These are phyloP conservation scores for Poecilia wingei DNA, from an alignment of 2,797 vertebrate genomes.

Conservation along the genomic window DNA sequence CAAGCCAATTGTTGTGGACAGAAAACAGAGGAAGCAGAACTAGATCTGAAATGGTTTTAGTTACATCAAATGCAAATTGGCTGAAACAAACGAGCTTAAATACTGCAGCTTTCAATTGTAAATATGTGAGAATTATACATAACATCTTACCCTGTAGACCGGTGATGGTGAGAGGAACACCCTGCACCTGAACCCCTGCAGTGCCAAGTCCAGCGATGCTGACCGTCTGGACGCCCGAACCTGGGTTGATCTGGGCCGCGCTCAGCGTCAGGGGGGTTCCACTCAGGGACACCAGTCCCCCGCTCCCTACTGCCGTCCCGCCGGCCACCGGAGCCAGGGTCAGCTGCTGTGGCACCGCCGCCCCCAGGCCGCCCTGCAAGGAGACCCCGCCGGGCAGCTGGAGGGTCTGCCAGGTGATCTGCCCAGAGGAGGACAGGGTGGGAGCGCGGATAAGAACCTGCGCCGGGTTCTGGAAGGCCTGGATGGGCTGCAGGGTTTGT, in stretches of 20 bases:
- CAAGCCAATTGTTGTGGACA: neutral
- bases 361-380: constrained; percentile 88
- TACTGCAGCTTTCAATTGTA: constrained; percentile 13
- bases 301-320: constrained; percentile 88
- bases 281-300: constrained; percentile 90
- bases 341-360: constrained; percentile 92
- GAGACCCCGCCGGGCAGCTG: constrained; percentile 94
- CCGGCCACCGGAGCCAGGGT: constrained; percentile 92
- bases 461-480: constrained; percentile 92
- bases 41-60: constrained; percentile 4
- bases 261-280: constrained; percentile 94
- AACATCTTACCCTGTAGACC: constrained; percentile 90
- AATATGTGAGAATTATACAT: neutral
- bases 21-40: constrained; percentile 3
- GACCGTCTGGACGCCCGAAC: constrained; percentile 96
- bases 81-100: neutral
- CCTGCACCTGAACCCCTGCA: constrained; percentile 95
- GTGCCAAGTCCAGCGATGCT: constrained; percentile 93
- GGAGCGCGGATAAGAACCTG: constrained; percentile 97
- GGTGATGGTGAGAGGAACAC: constrained; percentile 95
- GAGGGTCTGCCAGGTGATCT: constrained; percentile 98
- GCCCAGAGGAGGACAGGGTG: constrained; percentile 93
- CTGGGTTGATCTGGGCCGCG: constrained; percentile 93
- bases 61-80: neutral
- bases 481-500: constrained; percentile 93